Evolutionary conservation across 2,113 vertebrate genomes (phyloP).

Genomic region (Syrmaticus mikado): DNA sequence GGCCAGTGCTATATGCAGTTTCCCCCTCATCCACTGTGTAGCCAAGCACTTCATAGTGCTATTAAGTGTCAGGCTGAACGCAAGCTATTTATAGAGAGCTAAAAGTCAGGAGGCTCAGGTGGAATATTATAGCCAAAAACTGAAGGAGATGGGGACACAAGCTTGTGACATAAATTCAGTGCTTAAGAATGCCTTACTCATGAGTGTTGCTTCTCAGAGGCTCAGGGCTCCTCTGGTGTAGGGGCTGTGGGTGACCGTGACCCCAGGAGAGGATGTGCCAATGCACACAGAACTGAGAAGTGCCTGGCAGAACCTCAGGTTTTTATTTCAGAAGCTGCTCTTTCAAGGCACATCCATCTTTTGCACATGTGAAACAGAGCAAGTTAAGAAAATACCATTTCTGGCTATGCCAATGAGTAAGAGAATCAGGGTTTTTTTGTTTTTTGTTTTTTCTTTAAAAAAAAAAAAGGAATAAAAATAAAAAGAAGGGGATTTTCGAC

Average conservation of each 20-base stretch:
- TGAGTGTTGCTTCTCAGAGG: not conserved
- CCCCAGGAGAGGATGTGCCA: not conserved
- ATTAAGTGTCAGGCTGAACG: fast-evolving
- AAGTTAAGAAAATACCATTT: not conserved
- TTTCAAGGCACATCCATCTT: not conserved
- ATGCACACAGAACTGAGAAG: not conserved
- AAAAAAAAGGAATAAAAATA: too few species aligned
- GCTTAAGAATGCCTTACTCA: not conserved
- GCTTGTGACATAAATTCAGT: not conserved
- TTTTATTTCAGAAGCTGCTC: not conserved
- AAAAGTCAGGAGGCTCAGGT: slow-evolving; percentile 19
- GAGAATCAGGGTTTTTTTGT: not conserved
- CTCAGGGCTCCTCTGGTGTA: not conserved
- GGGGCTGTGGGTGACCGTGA: not conserved
- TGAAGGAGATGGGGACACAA: not conserved
- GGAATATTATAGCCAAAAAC: not conserved
- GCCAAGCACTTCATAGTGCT: not conserved
- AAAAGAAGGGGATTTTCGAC: too few species aligned
- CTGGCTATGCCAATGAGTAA: not conserved
- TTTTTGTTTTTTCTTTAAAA: too few species aligned
- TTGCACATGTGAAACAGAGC: not conserved
- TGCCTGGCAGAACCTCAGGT: not conserved
- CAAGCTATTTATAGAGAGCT: not conserved
- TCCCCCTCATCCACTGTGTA: not conserved
- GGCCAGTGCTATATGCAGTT: not conserved